Percentiles rank a stretch among this genome's conserved stretches.
These are phyloP conservation scores for Ovibos moschatus DNA, from an alignment of 2,113 vertebrate genomes.

Conservation along the genomic window DNA sequence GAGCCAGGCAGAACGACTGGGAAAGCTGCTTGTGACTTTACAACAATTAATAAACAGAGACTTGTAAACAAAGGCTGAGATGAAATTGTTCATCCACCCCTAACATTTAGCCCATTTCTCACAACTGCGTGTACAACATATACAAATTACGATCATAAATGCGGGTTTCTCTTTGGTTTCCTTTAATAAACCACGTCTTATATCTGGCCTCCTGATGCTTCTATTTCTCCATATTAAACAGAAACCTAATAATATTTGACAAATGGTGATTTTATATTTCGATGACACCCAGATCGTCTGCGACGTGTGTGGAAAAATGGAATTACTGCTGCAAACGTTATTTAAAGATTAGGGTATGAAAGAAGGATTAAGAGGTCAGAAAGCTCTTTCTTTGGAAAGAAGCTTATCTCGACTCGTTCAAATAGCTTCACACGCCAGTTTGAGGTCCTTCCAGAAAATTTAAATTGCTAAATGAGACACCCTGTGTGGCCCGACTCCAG, in stretches of 20 bases:
- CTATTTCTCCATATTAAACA: background rate
- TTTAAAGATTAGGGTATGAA: background rate
- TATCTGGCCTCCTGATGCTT: background rate
- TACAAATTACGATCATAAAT: background rate
- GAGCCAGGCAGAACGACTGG: background rate
- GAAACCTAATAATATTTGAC: background rate
- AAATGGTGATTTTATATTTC: background rate
- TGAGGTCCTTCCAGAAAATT: background rate
- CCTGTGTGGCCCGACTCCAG: fast-evolving
- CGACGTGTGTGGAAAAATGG: background rate
- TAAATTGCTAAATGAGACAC: background rate
- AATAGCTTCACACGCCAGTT: background rate
- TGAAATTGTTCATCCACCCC: background rate
- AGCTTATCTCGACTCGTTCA: background rate
- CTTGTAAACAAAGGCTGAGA: background rate
- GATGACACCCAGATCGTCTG: background rate
- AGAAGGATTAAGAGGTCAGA: background rate
- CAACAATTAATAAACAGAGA: background rate
- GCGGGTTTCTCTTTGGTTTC: background rate
- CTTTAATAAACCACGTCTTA: background rate
- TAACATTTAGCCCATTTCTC: background rate
- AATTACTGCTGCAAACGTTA: background rate
- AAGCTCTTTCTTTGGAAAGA: background rate
- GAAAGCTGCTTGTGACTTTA: background rate
- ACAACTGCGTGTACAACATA: background rate